Conservation (phyloP, 2,888 invertebrate species). For the Cantharis rufa region DNA sequence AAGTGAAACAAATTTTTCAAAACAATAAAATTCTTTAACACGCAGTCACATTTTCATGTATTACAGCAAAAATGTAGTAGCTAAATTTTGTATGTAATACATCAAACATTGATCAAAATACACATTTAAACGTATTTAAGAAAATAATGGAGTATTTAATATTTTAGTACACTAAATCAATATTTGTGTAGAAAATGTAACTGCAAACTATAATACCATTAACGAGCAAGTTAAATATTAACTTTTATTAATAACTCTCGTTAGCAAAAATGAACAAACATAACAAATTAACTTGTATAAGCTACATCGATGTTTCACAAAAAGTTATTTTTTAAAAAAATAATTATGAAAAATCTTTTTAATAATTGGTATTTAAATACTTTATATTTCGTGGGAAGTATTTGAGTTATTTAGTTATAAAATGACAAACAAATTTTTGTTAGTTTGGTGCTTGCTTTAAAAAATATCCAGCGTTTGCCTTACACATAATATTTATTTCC, state of each 20-base stretch:
- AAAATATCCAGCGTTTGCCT: background rate
- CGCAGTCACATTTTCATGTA: constrained; percentile 5
- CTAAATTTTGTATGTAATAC: background rate
- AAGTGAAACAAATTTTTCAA: constrained; percentile 16
- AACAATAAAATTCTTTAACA: constrained; percentile 3
- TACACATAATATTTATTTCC: background rate
- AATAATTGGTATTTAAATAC: background rate
- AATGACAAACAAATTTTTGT: background rate
- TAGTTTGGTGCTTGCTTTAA: constrained; percentile 1
- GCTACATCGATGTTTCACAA: background rate
- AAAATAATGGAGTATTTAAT: background rate
- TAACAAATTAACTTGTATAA: background rate
- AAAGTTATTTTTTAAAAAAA: constrained; percentile 1
- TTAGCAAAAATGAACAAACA: background rate
- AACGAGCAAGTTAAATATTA: background rate
- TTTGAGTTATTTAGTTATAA: background rate
- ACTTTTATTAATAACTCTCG: background rate
- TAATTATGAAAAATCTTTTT: background rate
- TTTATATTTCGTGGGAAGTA: background rate
- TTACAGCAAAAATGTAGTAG: background rate
- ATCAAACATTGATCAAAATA: background rate
- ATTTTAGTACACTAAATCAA: background rate
- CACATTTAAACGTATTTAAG: background rate
- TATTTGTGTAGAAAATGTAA: background rate
- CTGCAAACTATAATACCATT: background rate